phyloP scores from a whole-genome alignment of 2,113 vertebrate genomes.

The Pontoporia blainvillei region DNA sequence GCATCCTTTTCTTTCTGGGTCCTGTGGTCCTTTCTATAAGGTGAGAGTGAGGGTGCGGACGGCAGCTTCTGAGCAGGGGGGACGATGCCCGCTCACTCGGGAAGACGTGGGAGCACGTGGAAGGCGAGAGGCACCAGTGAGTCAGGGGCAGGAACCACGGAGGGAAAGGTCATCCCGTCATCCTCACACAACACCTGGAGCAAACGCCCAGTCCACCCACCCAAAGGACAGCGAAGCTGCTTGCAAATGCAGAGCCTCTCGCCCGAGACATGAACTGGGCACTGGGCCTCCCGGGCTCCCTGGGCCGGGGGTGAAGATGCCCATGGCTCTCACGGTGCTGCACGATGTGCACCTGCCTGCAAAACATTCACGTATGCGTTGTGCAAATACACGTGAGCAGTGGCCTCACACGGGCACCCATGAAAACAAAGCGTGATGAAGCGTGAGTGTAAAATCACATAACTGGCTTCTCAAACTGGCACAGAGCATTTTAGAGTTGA shows the following conservation, averaged over 20 bases:
- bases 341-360: not conserved
- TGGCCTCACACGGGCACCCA: fast-evolving
- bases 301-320: not conserved
- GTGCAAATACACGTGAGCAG: no score
- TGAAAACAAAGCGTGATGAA: fast-evolving
- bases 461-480: not conserved
- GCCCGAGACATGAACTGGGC: not conserved
- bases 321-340: not conserved
- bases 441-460: fast-evolving
- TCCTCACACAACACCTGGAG: fast-evolving
- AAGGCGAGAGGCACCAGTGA: not conserved
- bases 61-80: not conserved
- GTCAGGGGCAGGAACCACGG: fast-evolving
- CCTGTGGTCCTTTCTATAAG: not conserved
- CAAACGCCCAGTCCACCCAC: no score
- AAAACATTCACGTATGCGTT: fast-evolving
- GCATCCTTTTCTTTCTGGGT: not conserved
- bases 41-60: not conserved
- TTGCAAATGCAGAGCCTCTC: fast-evolving
- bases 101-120: fast-evolving
- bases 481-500: not conserved
- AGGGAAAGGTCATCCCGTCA: fast-evolving
- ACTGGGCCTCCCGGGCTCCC: not conserved
- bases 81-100: fast-evolving
- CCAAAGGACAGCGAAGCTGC: not conserved